Evolutionary conservation across 2,113 vertebrate genomes (phyloP).

Genomic region (Scophthalmus maximus): DNA sequence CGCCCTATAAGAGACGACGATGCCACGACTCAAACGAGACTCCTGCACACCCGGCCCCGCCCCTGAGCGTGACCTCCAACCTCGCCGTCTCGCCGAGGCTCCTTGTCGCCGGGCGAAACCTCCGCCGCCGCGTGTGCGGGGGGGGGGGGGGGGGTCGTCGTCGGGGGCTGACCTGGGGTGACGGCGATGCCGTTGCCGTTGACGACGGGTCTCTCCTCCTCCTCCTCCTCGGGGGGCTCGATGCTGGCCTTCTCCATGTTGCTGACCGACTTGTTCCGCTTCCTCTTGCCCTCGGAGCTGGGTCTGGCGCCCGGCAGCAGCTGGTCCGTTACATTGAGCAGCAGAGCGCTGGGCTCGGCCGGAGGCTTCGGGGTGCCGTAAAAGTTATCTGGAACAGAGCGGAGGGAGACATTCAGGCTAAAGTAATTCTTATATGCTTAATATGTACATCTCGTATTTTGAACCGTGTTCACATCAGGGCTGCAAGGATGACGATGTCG

Average conservation of each 20-base stretch:
- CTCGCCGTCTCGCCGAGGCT: background rate
- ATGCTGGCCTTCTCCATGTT: conserved; percentile 98
- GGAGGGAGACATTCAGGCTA: conserved; percentile 1
- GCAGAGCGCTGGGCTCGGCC: conserved; percentile 90
- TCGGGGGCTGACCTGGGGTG: conserved; percentile 89
- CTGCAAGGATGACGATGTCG: background rate
- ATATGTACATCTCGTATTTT: background rate
- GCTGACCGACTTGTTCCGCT: conserved; percentile 97
- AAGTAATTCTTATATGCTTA: background rate
- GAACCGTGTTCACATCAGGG: background rate
- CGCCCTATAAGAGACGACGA: conserved; percentile 13
- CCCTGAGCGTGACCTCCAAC: conserved; percentile 11
- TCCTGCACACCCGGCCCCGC: too few species aligned
- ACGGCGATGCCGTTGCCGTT: conserved; percentile 91
- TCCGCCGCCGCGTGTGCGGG: too few species aligned
- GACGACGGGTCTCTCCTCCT: conserved; percentile 93
- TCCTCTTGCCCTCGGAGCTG: conserved; percentile 94
- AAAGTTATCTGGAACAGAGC: conserved; percentile 89
- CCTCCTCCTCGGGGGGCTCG: conserved; percentile 94
- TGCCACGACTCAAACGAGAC: conserved; percentile 12
- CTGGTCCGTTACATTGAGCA: conserved; percentile 97
- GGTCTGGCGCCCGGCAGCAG: conserved; percentile 94
- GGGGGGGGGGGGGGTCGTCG: conserved; percentile 8
- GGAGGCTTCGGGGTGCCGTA: conserved; percentile 98
- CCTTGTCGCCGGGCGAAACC: too few species aligned